Conservation (phyloP, 2,797 vertebrate species). For the Phoeniculus purpureus region DNA sequence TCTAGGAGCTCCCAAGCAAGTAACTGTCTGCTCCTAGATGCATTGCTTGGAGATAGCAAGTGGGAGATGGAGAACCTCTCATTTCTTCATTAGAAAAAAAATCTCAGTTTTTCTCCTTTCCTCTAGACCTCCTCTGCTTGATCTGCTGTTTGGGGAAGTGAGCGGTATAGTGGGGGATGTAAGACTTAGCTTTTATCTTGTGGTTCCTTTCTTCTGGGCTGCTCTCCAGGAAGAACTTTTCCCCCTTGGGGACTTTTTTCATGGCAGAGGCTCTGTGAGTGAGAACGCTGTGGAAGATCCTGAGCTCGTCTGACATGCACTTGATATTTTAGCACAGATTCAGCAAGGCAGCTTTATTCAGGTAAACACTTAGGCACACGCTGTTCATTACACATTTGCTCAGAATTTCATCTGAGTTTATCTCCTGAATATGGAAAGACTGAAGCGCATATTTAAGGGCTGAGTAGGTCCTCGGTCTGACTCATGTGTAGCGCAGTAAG, state of each 20-base stretch:
- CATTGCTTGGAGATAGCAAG: background rate
- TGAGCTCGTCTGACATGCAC: background rate
- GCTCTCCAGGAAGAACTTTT: slow-evolving; percentile 26
- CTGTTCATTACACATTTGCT: slow-evolving; percentile 5
- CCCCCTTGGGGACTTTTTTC: background rate
- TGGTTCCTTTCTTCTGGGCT: slow-evolving; percentile 39
- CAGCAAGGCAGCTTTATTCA: slow-evolving; percentile 16
- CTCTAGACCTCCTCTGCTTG: background rate
- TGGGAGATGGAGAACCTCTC: background rate
- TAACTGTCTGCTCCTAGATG: background rate
- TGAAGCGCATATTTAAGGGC: slow-evolving; percentile 6
- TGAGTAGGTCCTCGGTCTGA: slow-evolving; percentile 10
- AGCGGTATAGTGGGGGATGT: background rate
- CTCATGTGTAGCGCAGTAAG: background rate
- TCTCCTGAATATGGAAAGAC: slow-evolving; percentile 36
- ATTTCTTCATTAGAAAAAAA: background rate
- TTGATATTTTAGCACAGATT: slow-evolving; percentile 22
- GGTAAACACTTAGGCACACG: slow-evolving; percentile 36
- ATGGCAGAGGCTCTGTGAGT: background rate
- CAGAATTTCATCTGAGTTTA: background rate
- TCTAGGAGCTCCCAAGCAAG: background rate
- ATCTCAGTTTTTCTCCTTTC: background rate
- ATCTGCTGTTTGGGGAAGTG: slow-evolving; percentile 22
- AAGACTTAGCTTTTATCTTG: slow-evolving; percentile 42
- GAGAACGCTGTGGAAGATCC: background rate